phyloP scores from a whole-genome alignment of 1,140 invertebrate species.

The Sarcophaga peregrina region DNA sequence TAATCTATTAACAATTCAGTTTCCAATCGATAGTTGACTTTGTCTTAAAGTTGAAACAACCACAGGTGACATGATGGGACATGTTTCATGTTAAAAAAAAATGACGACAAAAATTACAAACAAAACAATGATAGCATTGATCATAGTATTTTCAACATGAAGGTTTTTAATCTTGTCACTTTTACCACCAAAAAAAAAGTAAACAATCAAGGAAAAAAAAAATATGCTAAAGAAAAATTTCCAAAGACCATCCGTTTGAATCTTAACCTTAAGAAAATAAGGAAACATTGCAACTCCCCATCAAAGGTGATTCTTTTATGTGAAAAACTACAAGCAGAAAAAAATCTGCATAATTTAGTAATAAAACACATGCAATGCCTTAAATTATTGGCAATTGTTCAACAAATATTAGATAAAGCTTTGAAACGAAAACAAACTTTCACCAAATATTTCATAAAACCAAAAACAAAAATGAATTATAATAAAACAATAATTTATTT shows the following conservation, averaged over 20 bases:
- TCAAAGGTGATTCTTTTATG: not conserved
- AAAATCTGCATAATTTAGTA: no score
- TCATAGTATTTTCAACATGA: not conserved
- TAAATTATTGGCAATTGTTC: not conserved
- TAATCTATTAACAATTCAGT: no score
- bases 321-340: no score
- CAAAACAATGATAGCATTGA: not conserved
- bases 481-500: not conserved
- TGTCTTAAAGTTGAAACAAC: not conserved
- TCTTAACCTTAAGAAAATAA: constrained; percentile 6
- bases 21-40: no score
- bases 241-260: not conserved
- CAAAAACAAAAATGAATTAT: not conserved
- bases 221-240: not conserved
- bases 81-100: not conserved
- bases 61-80: constrained; percentile 20
- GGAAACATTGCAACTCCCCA: not conserved
- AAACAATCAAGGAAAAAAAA: not conserved
- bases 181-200: not conserved
- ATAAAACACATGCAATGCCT: no score
- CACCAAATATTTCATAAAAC: not conserved
- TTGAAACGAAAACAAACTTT: not conserved
- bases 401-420: not conserved
- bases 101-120: not conserved
- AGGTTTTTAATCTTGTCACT: constrained; percentile 10